Base-by-base conservation (phyloP, 2,888 invertebrate genomes). In the Agrilus mali region DNA sequence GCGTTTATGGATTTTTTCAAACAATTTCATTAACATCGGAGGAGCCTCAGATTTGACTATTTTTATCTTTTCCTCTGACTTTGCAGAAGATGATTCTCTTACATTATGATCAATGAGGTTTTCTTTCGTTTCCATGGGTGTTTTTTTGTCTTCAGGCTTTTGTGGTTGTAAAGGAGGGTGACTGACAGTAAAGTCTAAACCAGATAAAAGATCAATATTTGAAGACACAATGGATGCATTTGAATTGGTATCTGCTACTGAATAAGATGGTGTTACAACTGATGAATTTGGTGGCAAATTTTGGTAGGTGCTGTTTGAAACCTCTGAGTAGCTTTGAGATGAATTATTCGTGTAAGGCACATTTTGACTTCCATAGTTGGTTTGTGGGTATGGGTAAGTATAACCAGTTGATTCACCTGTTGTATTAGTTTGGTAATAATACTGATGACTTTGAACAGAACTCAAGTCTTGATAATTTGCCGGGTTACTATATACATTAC, bases 131-230 rank as follows among this genome's bases (percentile, higher is more conserved):
- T 48, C 46, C 31, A 20, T 46, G n/a, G 44, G 34, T 7, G 46
- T 49, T 38, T 58, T 46, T n/a, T 52, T 42, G 2, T 49, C 51
- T 34, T 58, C 57, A 2, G 70, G 68, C 20, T 20, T 20, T 46
- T 65, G 63, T 0, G 83, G 83, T 54, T 73, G 72, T 33, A 83
- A 61, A 2, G 83, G 81, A 13, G 36, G 36, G 53, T 79, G 77
- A 56, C 74, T 75, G 12, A 82, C 74, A 10, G 78, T 74, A 52
- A 85, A 82, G 60, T 87, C 86, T 37, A 88, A 74, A 39, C 82
- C 87, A 0, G 85, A 80, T 7, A 88, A 63, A 31, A 88, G 67
- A 66, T 88, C 88, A 39, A 66, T 51, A 43, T 64, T 65, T 31
- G 48, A 48, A 13, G 33, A 27, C 10, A 27, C 27, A 10, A 10